Conservation (phyloP, 2,113 vertebrate species). For the Stercorarius parasiticus region DNA sequence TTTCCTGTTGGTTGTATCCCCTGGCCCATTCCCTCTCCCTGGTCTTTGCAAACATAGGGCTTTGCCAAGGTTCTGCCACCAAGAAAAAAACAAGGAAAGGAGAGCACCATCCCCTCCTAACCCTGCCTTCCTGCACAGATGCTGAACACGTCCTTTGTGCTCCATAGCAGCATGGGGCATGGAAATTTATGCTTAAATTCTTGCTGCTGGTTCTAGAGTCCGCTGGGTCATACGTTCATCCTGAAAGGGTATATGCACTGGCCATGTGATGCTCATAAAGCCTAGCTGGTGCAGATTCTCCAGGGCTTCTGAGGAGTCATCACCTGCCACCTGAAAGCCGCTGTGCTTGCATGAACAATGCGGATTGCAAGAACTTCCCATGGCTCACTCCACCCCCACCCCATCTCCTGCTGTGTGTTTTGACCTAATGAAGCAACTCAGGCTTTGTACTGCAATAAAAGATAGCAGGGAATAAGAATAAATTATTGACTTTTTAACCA, state of each 20-base stretch:
- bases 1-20: neutral
- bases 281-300: neutral
- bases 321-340: neutral
- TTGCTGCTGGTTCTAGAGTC: neutral
- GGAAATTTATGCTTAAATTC: neutral
- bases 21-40: neutral
- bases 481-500: neutral
- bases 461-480: neutral
- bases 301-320: neutral
- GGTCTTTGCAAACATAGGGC: neutral
- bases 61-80: neutral
- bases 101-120: neutral
- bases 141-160: neutral
- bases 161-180: neutral
- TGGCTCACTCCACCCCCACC: neutral
- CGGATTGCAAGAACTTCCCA: neutral
- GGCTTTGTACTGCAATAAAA: neutral
- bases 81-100: neutral
- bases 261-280: neutral
- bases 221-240: neutral
- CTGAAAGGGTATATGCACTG: fast-evolving
- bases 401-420: neutral
- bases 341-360: neutral
- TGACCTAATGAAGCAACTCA: neutral
- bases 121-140: neutral